Conservation (phyloP, 2,797 vertebrate species). For the Catamblyrhynchus diadema region DNA sequence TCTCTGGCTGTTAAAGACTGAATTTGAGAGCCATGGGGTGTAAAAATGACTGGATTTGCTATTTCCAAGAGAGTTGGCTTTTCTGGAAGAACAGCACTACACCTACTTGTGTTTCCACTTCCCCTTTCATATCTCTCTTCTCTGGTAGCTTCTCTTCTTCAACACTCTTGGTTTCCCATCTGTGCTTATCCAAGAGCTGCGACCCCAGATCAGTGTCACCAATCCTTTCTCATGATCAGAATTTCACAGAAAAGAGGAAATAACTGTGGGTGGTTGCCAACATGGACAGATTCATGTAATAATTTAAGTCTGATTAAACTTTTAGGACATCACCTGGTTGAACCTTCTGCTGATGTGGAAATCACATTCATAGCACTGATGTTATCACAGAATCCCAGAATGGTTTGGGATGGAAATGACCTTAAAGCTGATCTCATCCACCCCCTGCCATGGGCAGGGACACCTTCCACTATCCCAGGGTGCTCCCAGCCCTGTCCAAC, state of each 20-base stretch:
- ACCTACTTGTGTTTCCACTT: not conserved
- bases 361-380: rapidly evolving
- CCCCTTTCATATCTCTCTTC: rapidly evolving
- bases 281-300: not conserved
- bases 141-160: not conserved
- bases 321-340: not conserved
- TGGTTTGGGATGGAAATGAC: not conserved
- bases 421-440: not conserved
- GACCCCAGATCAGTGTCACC: not conserved
- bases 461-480: rapidly evolving
- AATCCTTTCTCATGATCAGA: not conserved
- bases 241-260: not conserved
- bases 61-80: not conserved
- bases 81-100: not conserved
- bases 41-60: not conserved
- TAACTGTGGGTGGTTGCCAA: not conserved
- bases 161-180: not conserved
- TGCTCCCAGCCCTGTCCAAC: rapidly evolving
- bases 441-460: not conserved
- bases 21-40: not conserved
- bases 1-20: rapidly evolving
- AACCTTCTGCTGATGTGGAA: not conserved
- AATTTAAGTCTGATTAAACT: not conserved
- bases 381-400: not conserved
- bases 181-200: not conserved